Evolutionary conservation across 2,797 vertebrate species (phyloP).

Genomic region (Acanthopagrus latus): DNA sequence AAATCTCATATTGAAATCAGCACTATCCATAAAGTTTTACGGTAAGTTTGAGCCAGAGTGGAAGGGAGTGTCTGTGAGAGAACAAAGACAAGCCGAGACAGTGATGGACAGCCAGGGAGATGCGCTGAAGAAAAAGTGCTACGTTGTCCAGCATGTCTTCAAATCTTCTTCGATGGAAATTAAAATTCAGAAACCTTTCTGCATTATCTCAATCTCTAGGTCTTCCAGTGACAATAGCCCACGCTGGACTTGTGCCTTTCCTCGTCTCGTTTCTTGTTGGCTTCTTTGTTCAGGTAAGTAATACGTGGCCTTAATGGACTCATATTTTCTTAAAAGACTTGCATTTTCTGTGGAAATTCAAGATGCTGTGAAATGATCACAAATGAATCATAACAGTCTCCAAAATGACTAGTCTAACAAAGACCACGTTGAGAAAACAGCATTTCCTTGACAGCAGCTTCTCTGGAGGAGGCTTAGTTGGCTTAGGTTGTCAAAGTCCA

Average conservation of each 20-base stretch:
- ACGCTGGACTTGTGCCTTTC: conserved; percentile 82
- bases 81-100: conserved; percentile 8
- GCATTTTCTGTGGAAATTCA: background rate
- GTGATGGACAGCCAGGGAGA: conserved; percentile 28
- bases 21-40: conserved; percentile 66
- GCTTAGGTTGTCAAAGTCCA: background rate
- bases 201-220: conserved; percentile 57
- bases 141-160: background rate
- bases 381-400: background rate
- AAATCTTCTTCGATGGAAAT: background rate
- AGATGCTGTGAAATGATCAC: background rate
- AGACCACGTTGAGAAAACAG: background rate
- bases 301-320: background rate
- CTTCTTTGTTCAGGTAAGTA: conserved; percentile 81
- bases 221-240: conserved; percentile 81
- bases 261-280: conserved; percentile 82
- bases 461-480: background rate
- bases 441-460: background rate
- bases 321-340: background rate
- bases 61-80: conserved; percentile 39
- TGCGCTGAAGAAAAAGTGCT: conserved; percentile 1
- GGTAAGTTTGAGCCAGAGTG: conserved; percentile 36
- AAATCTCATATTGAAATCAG: conserved; percentile 76
- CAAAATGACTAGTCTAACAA: background rate
- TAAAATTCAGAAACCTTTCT: background rate